These are phyloP conservation scores for Glyptemys insculpta DNA, from an alignment of 2,797 vertebrate genomes.

Conservation along the genomic window DNA sequence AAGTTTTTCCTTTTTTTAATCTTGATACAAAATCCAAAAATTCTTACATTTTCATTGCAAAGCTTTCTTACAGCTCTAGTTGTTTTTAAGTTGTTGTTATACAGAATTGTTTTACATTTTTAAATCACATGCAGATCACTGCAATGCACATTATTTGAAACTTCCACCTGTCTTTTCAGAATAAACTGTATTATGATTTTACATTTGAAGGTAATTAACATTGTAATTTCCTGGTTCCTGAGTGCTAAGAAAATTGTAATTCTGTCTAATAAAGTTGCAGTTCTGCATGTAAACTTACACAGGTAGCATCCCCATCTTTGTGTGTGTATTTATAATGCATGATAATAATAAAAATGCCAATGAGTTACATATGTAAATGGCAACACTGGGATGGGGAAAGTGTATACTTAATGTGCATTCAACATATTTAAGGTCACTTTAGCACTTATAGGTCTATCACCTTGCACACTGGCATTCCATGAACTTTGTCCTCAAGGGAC, in stretches of 20 bases:
- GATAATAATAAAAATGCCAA: background rate
- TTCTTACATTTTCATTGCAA: background rate
- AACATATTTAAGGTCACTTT: background rate
- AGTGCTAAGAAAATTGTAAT: background rate
- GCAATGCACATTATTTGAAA: background rate
- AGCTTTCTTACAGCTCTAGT: background rate
- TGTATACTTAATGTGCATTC: background rate
- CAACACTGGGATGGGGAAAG: background rate
- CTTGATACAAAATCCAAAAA: background rate
- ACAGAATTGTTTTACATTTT: background rate
- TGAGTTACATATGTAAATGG: background rate
- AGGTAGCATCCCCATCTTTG: background rate
- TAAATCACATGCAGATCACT: background rate
- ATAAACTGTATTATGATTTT: background rate
- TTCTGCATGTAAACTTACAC: background rate
- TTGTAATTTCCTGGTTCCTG: background rate
- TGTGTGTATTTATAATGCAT: background rate
- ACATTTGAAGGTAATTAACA: constrained; percentile 36
- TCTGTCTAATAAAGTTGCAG: constrained; percentile 5
- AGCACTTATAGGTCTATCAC: background rate
- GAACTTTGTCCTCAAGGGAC: background rate
- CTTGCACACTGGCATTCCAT: background rate
- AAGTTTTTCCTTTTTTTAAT: background rate
- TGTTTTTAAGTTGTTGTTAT: background rate
- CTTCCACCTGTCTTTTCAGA: background rate